These are phyloP conservation scores for Caenorhabditis inopinata DNA, from an alignment of 1,140 invertebrate genomes.

Conservation along the genomic window DNA sequence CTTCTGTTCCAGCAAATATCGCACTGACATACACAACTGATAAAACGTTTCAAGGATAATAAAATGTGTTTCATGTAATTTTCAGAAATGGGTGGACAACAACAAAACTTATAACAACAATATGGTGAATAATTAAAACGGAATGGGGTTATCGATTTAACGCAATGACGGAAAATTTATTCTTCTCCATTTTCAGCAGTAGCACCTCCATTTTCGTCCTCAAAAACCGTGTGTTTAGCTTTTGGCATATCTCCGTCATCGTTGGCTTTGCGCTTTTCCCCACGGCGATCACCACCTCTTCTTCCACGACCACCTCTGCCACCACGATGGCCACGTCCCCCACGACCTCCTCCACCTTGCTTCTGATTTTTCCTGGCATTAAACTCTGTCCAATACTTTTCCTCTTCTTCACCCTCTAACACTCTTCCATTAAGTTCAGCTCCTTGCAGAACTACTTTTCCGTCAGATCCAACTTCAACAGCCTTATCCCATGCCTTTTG, in stretches of 20 bases:
- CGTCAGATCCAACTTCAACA: constrained; percentile 55
- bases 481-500: constrained; percentile 73
- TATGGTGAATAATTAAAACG: not conserved
- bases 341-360: constrained; percentile 42
- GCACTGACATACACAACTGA: no score
- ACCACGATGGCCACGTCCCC: constrained; percentile 35
- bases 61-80: no score
- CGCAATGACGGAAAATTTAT: not conserved
- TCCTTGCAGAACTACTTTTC: constrained; percentile 72
- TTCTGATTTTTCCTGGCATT: constrained; percentile 50
- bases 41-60: no score
- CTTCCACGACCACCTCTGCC: not conserved
- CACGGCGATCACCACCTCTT: constrained; percentile 18
- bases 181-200: not conserved
- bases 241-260: not conserved
- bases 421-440: constrained; percentile 74
- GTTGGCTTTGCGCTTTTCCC: not conserved
- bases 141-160: no score
- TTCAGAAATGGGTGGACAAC: not conserved
- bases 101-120: constrained; percentile 9
- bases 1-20: no score
- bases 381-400: constrained; percentile 65
- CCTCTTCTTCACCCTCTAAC: constrained; percentile 76
- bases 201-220: constrained; percentile 39
- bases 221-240: constrained; percentile 48